Percentiles rank a stretch among this genome's conserved stretches.
phyloP scores from a whole-genome alignment of 2,797 vertebrate species.

The Anabas testudineus region DNA sequence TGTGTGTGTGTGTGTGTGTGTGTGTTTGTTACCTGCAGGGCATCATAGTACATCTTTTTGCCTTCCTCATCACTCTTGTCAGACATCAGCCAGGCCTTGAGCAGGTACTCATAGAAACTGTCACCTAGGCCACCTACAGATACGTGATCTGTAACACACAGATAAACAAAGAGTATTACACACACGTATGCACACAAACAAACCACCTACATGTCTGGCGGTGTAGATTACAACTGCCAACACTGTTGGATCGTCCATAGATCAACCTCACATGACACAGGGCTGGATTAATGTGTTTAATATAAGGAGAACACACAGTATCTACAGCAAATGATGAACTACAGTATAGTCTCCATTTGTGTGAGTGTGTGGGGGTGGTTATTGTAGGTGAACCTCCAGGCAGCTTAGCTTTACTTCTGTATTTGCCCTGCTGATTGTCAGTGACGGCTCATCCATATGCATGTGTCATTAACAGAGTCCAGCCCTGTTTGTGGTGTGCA shows the following conservation, averaged over 20 bases:
- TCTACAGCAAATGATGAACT: conserved; percentile 11
- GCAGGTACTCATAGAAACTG: conserved; percentile 98
- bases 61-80: conserved; percentile 95
- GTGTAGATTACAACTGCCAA: conserved; percentile 9
- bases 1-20: conserved; percentile 25
- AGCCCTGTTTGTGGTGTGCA: conserved; percentile 61
- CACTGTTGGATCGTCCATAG: not conserved
- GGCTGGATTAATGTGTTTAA: conserved; percentile 9
- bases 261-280: conserved; percentile 11
- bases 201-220: not conserved
- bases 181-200: conserved; percentile 15
- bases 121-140: conserved; percentile 97
- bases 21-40: conserved; percentile 89
- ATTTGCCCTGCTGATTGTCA: conserved; percentile 44
- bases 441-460: conserved; percentile 76
- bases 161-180: conserved; percentile 8
- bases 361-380: not conserved
- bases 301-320: conserved; percentile 2
- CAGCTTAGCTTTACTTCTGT: conserved; percentile 7
- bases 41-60: conserved; percentile 96
- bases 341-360: not conserved
- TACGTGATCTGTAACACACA: conserved; percentile 91
- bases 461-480: conserved; percentile 70
- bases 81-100: conserved; percentile 99
- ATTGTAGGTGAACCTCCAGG: conserved; percentile 18